These are phyloP conservation scores for Campylomormyrus tamandua DNA, from an alignment of 2,113 vertebrate genomes.

Conservation along the genomic window DNA sequence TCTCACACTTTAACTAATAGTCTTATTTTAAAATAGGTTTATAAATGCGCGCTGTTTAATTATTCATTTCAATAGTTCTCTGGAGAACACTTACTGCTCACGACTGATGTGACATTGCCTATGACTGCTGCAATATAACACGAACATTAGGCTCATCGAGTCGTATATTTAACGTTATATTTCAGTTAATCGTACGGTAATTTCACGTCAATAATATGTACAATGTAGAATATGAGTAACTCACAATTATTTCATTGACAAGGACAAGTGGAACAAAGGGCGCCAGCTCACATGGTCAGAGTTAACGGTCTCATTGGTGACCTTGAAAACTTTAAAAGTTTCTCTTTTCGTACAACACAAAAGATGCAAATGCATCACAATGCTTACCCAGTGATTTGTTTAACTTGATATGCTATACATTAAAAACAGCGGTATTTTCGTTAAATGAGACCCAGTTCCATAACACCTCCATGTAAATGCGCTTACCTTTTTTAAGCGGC, in stretches of 20 bases:
- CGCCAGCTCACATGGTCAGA: background rate
- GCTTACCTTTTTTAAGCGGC: constrained; percentile 62
- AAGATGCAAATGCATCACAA: background rate
- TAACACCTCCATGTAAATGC: background rate
- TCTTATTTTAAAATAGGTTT: background rate
- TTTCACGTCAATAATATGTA: background rate
- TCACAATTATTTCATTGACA: background rate
- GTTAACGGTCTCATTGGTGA: background rate
- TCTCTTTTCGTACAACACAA: too few species aligned
- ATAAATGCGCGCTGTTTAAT: background rate
- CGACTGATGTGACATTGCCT: background rate
- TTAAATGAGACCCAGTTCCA: background rate
- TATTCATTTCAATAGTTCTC: background rate
- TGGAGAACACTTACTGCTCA: background rate
- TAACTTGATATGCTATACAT: background rate
- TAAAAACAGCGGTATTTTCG: background rate
- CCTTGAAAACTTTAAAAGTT: constrained; percentile 1
- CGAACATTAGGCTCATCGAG: background rate
- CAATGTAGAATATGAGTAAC: background rate
- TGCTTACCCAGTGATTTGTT: background rate
- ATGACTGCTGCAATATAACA: background rate
- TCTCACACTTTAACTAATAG: background rate
- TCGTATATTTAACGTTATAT: background rate
- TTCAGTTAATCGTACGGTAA: background rate
- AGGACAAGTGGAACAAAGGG: background rate